Base-by-base conservation (phyloP, 1,140 invertebrate genomes). In the Globodera rostochiensis region DNA sequence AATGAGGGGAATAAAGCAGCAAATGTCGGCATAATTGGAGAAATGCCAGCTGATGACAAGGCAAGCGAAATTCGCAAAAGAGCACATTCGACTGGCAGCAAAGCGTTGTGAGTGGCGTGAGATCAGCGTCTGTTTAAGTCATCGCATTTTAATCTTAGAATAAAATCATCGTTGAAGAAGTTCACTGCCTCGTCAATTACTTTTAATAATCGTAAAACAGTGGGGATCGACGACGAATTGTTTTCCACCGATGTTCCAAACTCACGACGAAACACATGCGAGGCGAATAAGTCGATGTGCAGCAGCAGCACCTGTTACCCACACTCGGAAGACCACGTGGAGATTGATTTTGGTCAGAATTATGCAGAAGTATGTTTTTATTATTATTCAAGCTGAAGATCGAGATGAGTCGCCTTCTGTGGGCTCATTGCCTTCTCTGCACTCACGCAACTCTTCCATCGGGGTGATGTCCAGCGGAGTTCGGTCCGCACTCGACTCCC, bases 331-430 rank as follows among this genome's bases (percentile, higher is more conserved):
- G 83, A 84, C 70, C 83, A 85, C 21, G 75, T 84, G 66, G 83
- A 84, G 83, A 79, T 84, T 11, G 83, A 84, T 67, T 84, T 84
- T 76, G 83, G 82, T 83, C n/a, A 45, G 67, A 46, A 78, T 75
- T 75, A 11, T 74, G 57, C 11, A 11, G 7, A 69, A 75, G 7
- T 60, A 6, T 7, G 8, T n/a, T 9, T 53, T 19, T 19, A 21
- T 11, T 64, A 57, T 57, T 47, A 49, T 57, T 60, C 21, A 7
- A 15, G 50, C 79, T 77, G 53, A 36, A 81, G 80, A 82, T 82
- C 79, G 79, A 36, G 77, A 81, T 80, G 81, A 74, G 46, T 82
- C 81, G 19, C 73, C 67, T 3, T 70, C 81, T 13, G 67, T 74
- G 15, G 46, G 67, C 15, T 83, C 84, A 5, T 71, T 70, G 76